A percentile compares a stretch with the other conserved stretches of the same genome.
phyloP scores from a whole-genome alignment of 1,140 invertebrate genomes.

The Ceratina calcarata region DNA sequence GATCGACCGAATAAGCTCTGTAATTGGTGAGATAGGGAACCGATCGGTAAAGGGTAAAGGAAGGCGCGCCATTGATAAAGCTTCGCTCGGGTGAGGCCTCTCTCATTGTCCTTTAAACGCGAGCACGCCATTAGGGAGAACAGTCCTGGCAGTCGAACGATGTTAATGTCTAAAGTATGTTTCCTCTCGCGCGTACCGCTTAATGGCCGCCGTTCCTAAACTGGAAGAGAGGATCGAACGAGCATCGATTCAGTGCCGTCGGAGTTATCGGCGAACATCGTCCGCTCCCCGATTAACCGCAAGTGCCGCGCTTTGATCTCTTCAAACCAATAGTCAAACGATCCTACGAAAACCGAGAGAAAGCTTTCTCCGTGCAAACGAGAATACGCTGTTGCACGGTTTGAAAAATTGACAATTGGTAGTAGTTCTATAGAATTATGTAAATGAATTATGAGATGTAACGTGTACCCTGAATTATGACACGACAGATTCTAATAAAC shows the following conservation, averaged over 20 bases:
- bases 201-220: conserved; percentile 59
- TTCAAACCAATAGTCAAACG: conserved; percentile 11
- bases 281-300: conserved; percentile 53
- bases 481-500: too few relatives aligned
- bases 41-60: conserved; percentile 1
- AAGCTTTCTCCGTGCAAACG: background rate
- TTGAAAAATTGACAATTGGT: too few relatives aligned
- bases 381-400: too few relatives aligned
- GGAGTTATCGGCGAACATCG: conserved; percentile 52
- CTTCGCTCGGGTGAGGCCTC: background rate
- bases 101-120: conserved; percentile 46
- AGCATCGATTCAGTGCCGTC: conserved; percentile 18
- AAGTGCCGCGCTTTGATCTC: conserved; percentile 43
- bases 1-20: conserved; percentile 68
- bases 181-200: conserved; percentile 54
- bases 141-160: conserved; percentile 33
- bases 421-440: too few relatives aligned
- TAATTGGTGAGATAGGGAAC: conserved; percentile 63
- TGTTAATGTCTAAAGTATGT: conserved; percentile 67
- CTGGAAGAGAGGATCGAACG: conserved; percentile 35
- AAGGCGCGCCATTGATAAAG: conserved; percentile 50
- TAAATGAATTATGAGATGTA: too few relatives aligned
- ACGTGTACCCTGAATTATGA: too few relatives aligned
- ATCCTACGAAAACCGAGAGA: background rate
- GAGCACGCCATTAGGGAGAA: conserved; percentile 41